Evolutionary conservation across 2,888 invertebrate species (phyloP).

Genomic region (Microctonus aethiopoides): DNA sequence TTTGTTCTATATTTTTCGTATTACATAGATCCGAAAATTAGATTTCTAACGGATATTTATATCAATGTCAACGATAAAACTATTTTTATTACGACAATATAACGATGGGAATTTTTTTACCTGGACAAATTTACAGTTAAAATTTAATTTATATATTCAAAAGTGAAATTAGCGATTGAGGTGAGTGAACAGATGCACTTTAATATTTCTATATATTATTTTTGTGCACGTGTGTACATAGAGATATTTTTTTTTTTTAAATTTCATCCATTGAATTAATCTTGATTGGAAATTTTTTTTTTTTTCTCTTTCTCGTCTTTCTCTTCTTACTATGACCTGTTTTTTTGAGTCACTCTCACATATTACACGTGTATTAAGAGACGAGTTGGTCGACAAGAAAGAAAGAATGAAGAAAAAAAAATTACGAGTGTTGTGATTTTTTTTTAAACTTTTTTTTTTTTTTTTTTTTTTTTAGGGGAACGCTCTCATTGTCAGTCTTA

Average conservation of each 20-base stretch:
- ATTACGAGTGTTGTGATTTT: neutral
- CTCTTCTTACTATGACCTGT: slow-evolving; percentile 18
- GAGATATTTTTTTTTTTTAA: neutral
- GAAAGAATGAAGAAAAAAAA: neutral
- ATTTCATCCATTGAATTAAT: slow-evolving; percentile 16
- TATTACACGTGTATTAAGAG: neutral
- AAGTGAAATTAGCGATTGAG: slow-evolving; percentile 4
- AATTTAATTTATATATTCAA: neutral
- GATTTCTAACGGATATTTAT: slow-evolving; percentile 14
- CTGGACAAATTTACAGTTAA: neutral
- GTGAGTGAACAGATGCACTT: neutral
- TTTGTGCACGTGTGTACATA: neutral
- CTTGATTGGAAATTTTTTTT: slow-evolving; percentile 26
- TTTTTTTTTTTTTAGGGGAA: neutral
- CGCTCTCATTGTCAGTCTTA: slow-evolving; percentile 26
- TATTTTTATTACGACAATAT: slow-evolving; percentile 3
- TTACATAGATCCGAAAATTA: neutral
- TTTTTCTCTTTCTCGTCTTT: slow-evolving; percentile 26
- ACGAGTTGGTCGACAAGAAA: neutral
- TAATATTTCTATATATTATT: neutral
- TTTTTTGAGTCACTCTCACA: neutral
- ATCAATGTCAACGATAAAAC: neutral
- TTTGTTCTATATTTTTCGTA: slow-evolving; percentile 10
- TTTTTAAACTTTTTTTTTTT: slow-evolving; percentile 3
- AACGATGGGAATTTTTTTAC: neutral